Evolutionary conservation across 2,888 invertebrate genomes (phyloP), one percentile per base, ranked within the genome.

Genomic region (Choristoneura rosaceana): DNA sequence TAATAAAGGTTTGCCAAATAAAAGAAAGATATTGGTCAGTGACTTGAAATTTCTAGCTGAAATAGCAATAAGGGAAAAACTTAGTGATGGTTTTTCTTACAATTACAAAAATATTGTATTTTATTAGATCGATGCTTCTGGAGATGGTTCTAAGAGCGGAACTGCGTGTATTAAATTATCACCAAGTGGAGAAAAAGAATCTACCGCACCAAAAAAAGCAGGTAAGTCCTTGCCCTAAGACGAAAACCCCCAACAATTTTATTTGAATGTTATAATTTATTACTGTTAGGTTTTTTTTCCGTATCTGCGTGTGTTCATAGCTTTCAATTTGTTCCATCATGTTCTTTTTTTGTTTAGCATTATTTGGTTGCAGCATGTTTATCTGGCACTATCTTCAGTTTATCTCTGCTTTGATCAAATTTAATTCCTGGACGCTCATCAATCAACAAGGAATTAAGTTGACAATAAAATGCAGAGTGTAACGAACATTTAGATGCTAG

Each of bases 271-370:
- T 50, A 12, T 75, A 45, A 62, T 71, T 75, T 67, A 66, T 50
- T 15, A 38, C 17, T 61, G 10, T 64, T 64, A 63, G 12, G 58
- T 25, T 38, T 64, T 76, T 50, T 70, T 61, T 70, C 58, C 58
- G 33, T 64, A 74, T 75, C 74, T 85, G 86, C 82, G 90, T 91
- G 90, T 92, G 92, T 92, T 92, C 92, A 92, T 92, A 91, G 92
- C 92, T 91, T 88, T 81, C 76, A 69, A 67, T 71, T 71, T 76
- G 77, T 82, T 77, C 78, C 63, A 73, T 74, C 76, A 73, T 74
- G 66, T 71, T 70, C 63, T 78, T 74, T 73, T 71, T 75, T 76
- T 47, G 17, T 67, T 52, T 55, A 74, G 61, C 33, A 47, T 50
- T 52, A 0, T 59, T 74, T 74, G 33, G 1, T 74, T 69, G 63